Evolutionary conservation across 1,140 invertebrate species (phyloP).

Genomic region (Drosophila melanogaster): Release_6_plus_ISO1_MT NC_004354.4:12801001-12801500

Average conservation of each 20-base stretch:
- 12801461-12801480: too few relatives aligned
- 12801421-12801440: too few relatives aligned
- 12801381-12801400: too few relatives aligned
- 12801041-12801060: too few relatives aligned
- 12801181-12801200: neutral
- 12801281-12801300: conserved; percentile 21
- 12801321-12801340: conserved; percentile 1
- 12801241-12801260: conserved; percentile 2
- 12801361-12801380: conserved; percentile 31
- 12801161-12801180: neutral
- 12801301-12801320: conserved; percentile 41
- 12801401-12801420: too few relatives aligned
- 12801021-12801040: too few relatives aligned
- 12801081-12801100: neutral
- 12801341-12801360: conserved; percentile 19
- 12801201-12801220: conserved; percentile 68
- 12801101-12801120: conserved; percentile 32
- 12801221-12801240: conserved; percentile 34
- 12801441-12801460: too few relatives aligned
- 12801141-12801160: conserved; percentile 6
- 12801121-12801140: conserved; percentile 38
- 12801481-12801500: too few relatives aligned
- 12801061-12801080: conserved; percentile 4
- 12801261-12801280: neutral
- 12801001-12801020: too few relatives aligned